phyloP scores from a whole-genome alignment of 1,140 invertebrate species.

The Mycetomoellerius zeteki region DNA sequence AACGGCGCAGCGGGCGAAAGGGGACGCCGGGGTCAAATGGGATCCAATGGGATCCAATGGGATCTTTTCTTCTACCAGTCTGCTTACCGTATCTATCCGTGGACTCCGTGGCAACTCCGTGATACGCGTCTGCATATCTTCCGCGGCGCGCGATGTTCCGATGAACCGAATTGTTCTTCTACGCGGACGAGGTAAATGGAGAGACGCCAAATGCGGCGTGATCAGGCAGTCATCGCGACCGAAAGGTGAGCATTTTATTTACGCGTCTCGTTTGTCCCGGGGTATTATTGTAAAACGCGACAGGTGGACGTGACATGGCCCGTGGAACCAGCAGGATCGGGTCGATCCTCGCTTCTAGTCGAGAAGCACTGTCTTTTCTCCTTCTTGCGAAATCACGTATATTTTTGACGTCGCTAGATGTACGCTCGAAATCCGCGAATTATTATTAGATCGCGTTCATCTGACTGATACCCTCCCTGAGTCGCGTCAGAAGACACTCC shows the following conservation, averaged over 20 bases:
- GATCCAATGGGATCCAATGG: conserved; percentile 19
- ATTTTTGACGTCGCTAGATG: background rate
- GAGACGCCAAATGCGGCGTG: conserved; percentile 67
- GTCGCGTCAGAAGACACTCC: too few relatives aligned
- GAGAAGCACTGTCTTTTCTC: background rate
- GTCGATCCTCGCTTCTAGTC: background rate
- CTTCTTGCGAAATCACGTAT: background rate
- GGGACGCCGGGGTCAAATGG: background rate
- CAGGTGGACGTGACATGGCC: too few relatives aligned
- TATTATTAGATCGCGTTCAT: conserved; percentile 28
- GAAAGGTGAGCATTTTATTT: conserved; percentile 61
- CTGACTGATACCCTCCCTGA: background rate
- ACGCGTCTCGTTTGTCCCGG: background rate
- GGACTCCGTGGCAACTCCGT: background rate
- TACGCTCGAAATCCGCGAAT: background rate
- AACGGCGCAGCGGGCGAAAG: background rate
- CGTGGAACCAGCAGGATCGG: background rate
- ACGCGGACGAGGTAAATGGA: conserved; percentile 68
- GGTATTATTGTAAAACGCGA: background rate
- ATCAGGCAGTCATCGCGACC: conserved; percentile 37
- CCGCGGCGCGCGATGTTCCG: background rate
- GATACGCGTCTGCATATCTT: background rate
- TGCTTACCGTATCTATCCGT: background rate
- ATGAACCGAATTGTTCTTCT: conserved; percentile 38
- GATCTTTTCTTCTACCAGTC: background rate